Evolutionary conservation across 2,797 vertebrate genomes (phyloP).

Genomic region (Sylvilagus floridanus): DNA sequence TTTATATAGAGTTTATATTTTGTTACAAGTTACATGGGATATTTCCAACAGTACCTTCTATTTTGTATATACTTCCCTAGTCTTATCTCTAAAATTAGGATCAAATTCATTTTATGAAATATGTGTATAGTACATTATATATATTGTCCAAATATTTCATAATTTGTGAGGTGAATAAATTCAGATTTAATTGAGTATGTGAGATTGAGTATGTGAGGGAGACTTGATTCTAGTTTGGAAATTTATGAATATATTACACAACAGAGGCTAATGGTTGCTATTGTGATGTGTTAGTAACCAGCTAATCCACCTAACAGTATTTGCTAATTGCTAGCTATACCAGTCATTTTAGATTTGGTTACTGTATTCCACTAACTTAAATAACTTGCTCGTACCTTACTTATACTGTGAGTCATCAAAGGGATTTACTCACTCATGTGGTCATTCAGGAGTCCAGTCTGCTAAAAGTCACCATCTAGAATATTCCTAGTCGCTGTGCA

Average conservation of each 20-base stretch:
- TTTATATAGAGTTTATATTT: neutral
- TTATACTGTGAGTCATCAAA: neutral
- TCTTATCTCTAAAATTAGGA: neutral
- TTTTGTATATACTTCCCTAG: neutral
- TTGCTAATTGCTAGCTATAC: neutral
- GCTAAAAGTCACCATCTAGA: neutral
- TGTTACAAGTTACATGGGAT: neutral
- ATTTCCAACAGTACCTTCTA: neutral
- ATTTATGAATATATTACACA: neutral
- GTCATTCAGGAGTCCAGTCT: neutral
- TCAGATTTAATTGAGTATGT: conserved; percentile 87
- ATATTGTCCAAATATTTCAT: conserved; percentile 88
- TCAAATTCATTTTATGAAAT: neutral
- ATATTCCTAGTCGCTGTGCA: neutral
- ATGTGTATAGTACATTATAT: neutral
- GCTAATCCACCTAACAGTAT: neutral
- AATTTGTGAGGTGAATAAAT: conserved; percentile 89
- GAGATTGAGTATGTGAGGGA: conserved; percentile 87
- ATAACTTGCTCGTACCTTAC: neutral
- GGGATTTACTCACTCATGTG: neutral
- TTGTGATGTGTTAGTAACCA: neutral
- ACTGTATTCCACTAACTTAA: neutral
- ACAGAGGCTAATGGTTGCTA: neutral
- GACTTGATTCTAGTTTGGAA: neutral
- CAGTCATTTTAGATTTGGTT: neutral